Conservation (phyloP, 2,888 invertebrate genomes). For the Colostygia pectinataria region DNA sequence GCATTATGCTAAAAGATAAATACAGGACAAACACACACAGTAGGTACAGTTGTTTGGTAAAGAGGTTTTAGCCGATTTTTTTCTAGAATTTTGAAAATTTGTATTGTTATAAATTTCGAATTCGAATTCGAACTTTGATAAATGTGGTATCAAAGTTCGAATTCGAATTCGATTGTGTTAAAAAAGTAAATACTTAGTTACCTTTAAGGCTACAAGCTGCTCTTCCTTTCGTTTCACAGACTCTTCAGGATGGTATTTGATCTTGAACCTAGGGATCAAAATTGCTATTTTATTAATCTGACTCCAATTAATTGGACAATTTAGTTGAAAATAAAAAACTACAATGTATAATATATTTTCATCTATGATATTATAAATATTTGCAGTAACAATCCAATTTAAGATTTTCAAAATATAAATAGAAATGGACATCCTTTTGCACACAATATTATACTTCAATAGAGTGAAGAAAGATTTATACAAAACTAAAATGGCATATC, state of each 20-base stretch:
- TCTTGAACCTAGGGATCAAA: conserved; percentile 92
- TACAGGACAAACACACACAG: too few relatives aligned
- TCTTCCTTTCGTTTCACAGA: conserved; percentile 95
- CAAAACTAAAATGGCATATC: conserved; percentile 69
- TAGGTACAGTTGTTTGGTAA: too few relatives aligned
- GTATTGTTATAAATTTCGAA: too few relatives aligned
- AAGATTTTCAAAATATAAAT: conserved; percentile 32
- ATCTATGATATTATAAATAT: neutral
- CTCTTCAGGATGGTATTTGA: conserved; percentile 99
- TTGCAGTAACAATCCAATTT: conserved; percentile 4
- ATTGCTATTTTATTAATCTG: conserved; percentile 20
- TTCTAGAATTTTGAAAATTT: too few relatives aligned
- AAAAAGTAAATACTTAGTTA: neutral
- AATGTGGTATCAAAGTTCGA: too few relatives aligned
- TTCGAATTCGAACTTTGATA: too few relatives aligned
- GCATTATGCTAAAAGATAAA: too few relatives aligned
- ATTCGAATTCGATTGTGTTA: neutral
- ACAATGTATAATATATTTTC: too few relatives aligned
- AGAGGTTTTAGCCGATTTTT: too few relatives aligned
- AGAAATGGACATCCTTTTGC: conserved; percentile 44
- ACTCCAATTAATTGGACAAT: neutral
- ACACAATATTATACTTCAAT: conserved; percentile 38
- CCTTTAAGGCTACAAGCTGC: conserved; percentile 90
- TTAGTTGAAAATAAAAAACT: conserved; percentile 18
- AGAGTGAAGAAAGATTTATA: conserved; percentile 45